These are phyloP conservation scores for Potamarius usumacintae DNA, from an alignment of 2,113 vertebrate species.

Conservation along the genomic window DNA sequence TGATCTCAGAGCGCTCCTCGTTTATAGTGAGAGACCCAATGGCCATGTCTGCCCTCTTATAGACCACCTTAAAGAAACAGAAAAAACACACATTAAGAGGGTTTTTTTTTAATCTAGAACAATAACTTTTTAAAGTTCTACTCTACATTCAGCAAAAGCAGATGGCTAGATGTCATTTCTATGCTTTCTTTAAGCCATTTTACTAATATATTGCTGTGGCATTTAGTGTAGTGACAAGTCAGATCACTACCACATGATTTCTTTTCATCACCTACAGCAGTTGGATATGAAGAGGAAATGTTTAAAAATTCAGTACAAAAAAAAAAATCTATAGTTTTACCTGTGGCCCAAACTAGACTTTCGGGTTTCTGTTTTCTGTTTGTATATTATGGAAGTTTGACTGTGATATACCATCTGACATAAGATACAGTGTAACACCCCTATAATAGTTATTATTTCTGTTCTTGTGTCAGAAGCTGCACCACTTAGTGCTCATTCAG, in stretches of 20 bases:
- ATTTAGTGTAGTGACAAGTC: conserved; percentile 14
- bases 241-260: conserved; percentile 5
- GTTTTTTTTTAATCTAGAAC: not conserved
- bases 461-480: not conserved
- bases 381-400: not conserved
- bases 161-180: conserved; percentile 5
- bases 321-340: not conserved
- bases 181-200: conserved; percentile 1
- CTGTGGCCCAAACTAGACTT: not conserved
- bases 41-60: conserved; percentile 95
- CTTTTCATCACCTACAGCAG: not conserved
- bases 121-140: not conserved
- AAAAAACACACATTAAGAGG: not conserved
- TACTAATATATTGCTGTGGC: not conserved
- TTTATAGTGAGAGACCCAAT: conserved; percentile 98
- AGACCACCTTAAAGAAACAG: conserved; percentile 82
- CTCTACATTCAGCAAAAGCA: not conserved
- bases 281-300: not conserved
- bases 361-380: not conserved
- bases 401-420: not conserved
- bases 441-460: not conserved
- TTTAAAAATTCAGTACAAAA: no score
- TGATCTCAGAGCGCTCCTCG: conserved; percentile 93
- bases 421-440: not conserved
- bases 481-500: not conserved